These are phyloP conservation scores for Pygoscelis adeliae DNA, from an alignment of 2,113 vertebrate genomes.

Conservation along the genomic window DNA sequence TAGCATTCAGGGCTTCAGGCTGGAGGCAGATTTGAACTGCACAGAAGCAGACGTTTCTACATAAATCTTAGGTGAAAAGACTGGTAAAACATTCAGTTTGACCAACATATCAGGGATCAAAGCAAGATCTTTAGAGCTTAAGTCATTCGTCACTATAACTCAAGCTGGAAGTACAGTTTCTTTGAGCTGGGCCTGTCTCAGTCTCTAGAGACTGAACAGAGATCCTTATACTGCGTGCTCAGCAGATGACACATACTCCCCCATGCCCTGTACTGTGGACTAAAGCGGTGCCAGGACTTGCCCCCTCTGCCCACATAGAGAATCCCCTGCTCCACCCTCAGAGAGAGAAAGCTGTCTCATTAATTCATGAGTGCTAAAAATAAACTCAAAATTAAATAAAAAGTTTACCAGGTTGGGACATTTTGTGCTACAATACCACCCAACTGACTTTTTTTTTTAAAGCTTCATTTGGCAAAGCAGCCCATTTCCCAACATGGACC, in stretches of 20 bases:
- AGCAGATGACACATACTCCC: neutral
- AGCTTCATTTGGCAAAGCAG: neutral
- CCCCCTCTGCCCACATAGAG: neutral
- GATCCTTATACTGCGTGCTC: neutral
- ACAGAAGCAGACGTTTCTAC: neutral
- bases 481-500: neutral
- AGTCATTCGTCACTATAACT: neutral
- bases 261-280: neutral
- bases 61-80: neutral
- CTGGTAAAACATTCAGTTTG: neutral
- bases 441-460: neutral
- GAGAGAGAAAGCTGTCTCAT: neutral
- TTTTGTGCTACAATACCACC: neutral
- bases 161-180: neutral
- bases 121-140: neutral
- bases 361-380: constrained; percentile 4
- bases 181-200: neutral
- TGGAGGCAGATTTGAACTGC: neutral
- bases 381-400: constrained; percentile 4
- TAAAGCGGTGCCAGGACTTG: neutral
- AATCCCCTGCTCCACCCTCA: neutral
- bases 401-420: constrained; percentile 14
- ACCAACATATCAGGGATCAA: neutral
- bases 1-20: neutral
- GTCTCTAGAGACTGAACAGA: neutral